A percentile compares a stretch with the other conserved stretches of the same genome.
phyloP scores from a whole-genome alignment of 2,888 invertebrate genomes.

The Melanotus villosus region DNA sequence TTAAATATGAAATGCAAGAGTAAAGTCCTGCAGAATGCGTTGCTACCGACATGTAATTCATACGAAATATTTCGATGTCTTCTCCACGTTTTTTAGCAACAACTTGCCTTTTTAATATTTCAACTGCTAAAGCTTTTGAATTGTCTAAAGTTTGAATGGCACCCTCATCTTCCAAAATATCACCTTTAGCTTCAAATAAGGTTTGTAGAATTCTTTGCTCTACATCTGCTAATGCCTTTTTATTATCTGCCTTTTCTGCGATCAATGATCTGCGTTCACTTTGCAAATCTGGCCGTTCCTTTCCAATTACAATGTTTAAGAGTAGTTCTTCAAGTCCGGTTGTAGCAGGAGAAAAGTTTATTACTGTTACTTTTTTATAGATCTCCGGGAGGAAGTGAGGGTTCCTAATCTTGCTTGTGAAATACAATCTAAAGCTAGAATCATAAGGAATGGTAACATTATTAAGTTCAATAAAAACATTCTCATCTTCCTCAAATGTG shows the following conservation, averaged over 20 bases:
- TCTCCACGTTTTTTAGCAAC: conserved; percentile 83
- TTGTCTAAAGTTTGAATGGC: conserved; percentile 91
- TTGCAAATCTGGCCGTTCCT: conserved; percentile 88
- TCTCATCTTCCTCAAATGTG: conserved; percentile 81
- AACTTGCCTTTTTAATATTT: conserved; percentile 87
- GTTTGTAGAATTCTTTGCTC: conserved; percentile 92
- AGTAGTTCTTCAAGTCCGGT: conserved; percentile 89
- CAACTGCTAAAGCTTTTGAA: conserved; percentile 85
- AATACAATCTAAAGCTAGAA: conserved; percentile 81
- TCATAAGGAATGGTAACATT: conserved; percentile 85
- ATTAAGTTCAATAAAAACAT: conserved; percentile 82
- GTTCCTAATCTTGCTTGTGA: conserved; percentile 87
- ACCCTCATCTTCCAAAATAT: conserved; percentile 91
- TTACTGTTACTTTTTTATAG: conserved; percentile 85
- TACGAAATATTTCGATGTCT: conserved; percentile 83
- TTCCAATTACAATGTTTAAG: conserved; percentile 86
- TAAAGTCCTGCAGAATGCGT: conserved; percentile 85
- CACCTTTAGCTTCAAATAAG: conserved; percentile 85
- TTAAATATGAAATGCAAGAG: conserved; percentile 86
- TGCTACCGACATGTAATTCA: conserved; percentile 83
- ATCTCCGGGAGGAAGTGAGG: conserved; percentile 90
- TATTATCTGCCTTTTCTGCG: conserved; percentile 84
- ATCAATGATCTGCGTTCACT: conserved; percentile 85
- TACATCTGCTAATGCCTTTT: conserved; percentile 84
- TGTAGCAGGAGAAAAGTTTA: conserved; percentile 87